phyloP scores from a whole-genome alignment of 2,113 vertebrate species.

The Paramisgurnus dabryanus region DNA sequence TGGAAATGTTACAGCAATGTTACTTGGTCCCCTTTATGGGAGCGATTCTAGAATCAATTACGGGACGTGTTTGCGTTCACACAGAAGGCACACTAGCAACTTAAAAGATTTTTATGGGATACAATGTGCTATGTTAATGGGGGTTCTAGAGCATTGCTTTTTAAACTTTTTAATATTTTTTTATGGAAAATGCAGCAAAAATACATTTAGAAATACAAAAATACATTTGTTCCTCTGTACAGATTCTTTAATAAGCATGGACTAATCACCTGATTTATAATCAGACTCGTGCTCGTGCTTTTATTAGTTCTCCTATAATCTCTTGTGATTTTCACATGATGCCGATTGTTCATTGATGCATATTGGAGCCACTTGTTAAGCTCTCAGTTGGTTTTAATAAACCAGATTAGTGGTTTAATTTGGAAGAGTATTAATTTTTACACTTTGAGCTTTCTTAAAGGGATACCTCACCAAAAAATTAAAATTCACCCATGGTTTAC shows the following conservation, averaged over 20 bases:
- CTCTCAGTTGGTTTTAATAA: not conserved
- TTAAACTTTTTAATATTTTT: no score
- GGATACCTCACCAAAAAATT: not conserved
- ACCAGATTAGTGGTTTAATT: not conserved
- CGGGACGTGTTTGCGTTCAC: no score
- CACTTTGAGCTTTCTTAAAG: not conserved
- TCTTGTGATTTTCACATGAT: constrained; percentile 31
- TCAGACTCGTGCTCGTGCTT: constrained; percentile 2
- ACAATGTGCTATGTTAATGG: no score
- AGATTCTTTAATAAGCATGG: constrained; percentile 12
- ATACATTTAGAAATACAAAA: no score
- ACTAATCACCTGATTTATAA: constrained; percentile 35
- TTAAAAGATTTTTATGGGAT: no score
- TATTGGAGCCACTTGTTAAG: not conserved
- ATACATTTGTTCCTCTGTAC: constrained; percentile 5
- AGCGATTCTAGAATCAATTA: no score
- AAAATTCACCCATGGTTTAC: not conserved
- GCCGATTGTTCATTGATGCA: constrained; percentile 5
- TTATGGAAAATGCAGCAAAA: no score
- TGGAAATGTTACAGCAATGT: no score
- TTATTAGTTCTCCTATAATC: constrained; percentile 8
- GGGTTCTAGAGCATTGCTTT: no score
- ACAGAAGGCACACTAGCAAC: no score
- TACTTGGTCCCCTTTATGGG: no score
- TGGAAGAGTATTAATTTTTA: not conserved